Base-by-base conservation (phyloP, 2,888 invertebrate species). In the Andrena trimmerana region DNA sequence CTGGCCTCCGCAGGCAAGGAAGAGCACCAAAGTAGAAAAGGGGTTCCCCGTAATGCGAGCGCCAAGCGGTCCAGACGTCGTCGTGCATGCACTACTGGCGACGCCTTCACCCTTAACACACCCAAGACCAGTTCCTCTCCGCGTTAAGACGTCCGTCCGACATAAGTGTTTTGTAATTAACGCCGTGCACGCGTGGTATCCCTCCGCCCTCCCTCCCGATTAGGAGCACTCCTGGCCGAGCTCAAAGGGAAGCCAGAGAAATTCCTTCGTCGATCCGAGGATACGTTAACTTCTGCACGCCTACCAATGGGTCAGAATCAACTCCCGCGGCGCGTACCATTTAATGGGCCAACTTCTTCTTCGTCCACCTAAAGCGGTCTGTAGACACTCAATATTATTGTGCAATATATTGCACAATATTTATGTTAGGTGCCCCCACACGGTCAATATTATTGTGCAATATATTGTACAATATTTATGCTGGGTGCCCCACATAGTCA, bases 21-120 rank as follows among this genome's bases (percentile, higher is more conserved):
- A 76, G 81, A 81, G 83, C 81, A 80, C 70, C 70, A 78, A 57
- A 73, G 83, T 82, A 75, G 78, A 83, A 84, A 80, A 78, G 76
- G 86, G 81, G 79, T 69, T 67, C 76, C 57, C 77, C 85, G 83
- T 90, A 91, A 91, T 90, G 78, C 79, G 81, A 86, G 79, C 81
- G 79, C 82, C 89, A 87, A 90, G 90, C 89, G 90, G 84, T 90
- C 90, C 88, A 88, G 90, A 89, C 87, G 88, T 86, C 84, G 88
- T 87, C 83, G 86, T 86, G 89, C 86, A 87, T 83, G 85, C 84
- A 71, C 83, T 85, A 84, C 79, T 81, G 81, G 67, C 76, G 83
- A 52, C 74, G 86, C 77, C 76, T 68, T 78, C 83, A 82, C 85
- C 87, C 86, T 83, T 71, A 74, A 70, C 69, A 73, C 83, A 71